Conservation (phyloP, 2,113 vertebrate genomes). For the Lontra canadensis region DNA sequence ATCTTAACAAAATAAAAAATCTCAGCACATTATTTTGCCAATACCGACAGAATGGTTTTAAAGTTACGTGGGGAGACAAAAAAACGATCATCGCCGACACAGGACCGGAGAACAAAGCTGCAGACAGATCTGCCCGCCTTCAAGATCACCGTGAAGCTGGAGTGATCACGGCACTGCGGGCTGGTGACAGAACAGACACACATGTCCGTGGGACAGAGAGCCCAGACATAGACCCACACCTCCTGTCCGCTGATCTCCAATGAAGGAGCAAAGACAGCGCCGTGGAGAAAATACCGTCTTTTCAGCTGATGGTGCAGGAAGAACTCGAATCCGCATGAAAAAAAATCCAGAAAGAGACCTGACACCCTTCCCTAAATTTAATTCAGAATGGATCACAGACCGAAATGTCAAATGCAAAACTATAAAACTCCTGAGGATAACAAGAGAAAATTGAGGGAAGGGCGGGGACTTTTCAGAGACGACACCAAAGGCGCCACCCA, state of each 20-base stretch:
- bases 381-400: neutral
- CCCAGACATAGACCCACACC: neutral
- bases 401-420: neutral
- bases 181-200: neutral
- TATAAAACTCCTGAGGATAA: neutral
- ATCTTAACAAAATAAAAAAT: neutral
- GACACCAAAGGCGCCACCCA: neutral
- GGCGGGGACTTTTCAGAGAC: neutral
- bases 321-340: neutral
- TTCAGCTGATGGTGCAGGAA: neutral
- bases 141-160: neutral
- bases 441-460: neutral
- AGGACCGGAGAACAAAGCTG: neutral
- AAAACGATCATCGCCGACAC: neutral
- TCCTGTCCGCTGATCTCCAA: neutral
- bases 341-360: neutral
- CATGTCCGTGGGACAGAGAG: neutral
- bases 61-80: neutral
- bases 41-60: neutral
- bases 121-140: neutral
- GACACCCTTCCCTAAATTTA: neutral
- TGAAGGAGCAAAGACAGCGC: neutral
- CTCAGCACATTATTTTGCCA: neutral
- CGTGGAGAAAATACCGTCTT: neutral
- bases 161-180: neutral